Evolutionary conservation across 2,888 invertebrate species (phyloP).

Genomic region (Malacosoma neustria): DNA sequence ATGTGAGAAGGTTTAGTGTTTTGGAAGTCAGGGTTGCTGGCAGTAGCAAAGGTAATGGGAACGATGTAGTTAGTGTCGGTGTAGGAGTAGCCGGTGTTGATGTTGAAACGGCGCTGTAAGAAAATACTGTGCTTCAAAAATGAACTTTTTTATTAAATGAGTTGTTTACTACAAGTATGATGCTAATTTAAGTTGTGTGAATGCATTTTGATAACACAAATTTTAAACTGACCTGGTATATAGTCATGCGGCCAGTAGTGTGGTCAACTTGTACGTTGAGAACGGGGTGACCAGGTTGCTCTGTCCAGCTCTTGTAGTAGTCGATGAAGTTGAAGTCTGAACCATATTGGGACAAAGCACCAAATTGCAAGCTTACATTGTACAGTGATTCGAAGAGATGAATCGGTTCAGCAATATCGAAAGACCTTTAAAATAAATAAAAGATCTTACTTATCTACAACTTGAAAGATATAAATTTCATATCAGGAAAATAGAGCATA

Average conservation of each 20-base stretch:
- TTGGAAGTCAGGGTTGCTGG: conserved; percentile 48
- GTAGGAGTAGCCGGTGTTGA: conserved; percentile 42
- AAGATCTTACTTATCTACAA: too few relatives aligned
- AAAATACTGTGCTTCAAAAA: neutral
- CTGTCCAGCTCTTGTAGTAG: conserved; percentile 67
- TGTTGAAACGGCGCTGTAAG: conserved; percentile 64
- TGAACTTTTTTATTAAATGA: too few relatives aligned
- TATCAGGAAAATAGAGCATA: too few relatives aligned
- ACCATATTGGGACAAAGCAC: conserved; percentile 43
- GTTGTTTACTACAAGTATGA: too few relatives aligned
- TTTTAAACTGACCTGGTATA: conserved; percentile 72
- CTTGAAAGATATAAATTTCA: too few relatives aligned
- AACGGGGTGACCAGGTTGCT: conserved; percentile 76
- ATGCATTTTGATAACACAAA: too few relatives aligned
- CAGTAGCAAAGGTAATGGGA: conserved; percentile 53
- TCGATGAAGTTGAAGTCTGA: conserved; percentile 44
- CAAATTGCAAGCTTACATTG: conserved; percentile 25
- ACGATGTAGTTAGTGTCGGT: conserved; percentile 45
- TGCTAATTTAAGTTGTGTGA: too few relatives aligned
- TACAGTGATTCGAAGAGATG: conserved; percentile 66
- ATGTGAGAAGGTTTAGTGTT: conserved; percentile 58
- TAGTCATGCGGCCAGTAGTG: conserved; percentile 38
- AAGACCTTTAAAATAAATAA: conserved; percentile 29
- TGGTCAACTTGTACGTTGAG: conserved; percentile 68
- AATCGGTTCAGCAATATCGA: conserved; percentile 54